Evolutionary conservation across 2,113 vertebrate species (phyloP).

Genomic region (Vicugna pacos): DNA sequence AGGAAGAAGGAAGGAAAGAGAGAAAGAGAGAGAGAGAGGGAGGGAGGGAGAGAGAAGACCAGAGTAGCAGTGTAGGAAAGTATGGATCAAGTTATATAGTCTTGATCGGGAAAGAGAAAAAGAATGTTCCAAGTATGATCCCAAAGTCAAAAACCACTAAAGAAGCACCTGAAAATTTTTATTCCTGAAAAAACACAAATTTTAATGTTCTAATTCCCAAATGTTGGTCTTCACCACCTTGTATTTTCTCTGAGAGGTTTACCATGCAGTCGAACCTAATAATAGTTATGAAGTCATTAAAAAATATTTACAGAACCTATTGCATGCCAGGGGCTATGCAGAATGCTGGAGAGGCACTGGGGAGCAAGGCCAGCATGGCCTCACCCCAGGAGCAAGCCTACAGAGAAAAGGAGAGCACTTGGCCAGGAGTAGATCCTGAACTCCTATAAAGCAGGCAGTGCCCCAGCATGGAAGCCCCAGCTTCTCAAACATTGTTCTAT

Average conservation of each 20-base stretch:
- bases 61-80: neutral
- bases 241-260: neutral
- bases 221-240: neutral
- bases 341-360: neutral
- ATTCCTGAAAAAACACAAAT: neutral
- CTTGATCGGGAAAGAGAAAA: neutral
- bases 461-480: fast-evolving
- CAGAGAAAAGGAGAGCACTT: fast-evolving
- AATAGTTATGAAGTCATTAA: neutral
- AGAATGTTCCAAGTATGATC: neutral
- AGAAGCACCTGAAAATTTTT: neutral
- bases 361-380: neutral
- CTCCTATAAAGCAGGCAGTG: too few relatives aligned
- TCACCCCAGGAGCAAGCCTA: too few relatives aligned
- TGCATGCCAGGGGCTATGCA: fast-evolving
- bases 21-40: neutral
- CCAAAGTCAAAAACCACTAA: neutral
- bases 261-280: neutral
- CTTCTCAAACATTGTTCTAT: neutral
- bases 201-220: neutral
- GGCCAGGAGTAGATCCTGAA: fast-evolving
- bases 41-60: neutral
- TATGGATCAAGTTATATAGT: neutral
- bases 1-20: neutral
- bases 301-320: neutral